phyloP scores from a whole-genome alignment of 2,888 invertebrate genomes.

The Uloborus plumipes region DNA sequence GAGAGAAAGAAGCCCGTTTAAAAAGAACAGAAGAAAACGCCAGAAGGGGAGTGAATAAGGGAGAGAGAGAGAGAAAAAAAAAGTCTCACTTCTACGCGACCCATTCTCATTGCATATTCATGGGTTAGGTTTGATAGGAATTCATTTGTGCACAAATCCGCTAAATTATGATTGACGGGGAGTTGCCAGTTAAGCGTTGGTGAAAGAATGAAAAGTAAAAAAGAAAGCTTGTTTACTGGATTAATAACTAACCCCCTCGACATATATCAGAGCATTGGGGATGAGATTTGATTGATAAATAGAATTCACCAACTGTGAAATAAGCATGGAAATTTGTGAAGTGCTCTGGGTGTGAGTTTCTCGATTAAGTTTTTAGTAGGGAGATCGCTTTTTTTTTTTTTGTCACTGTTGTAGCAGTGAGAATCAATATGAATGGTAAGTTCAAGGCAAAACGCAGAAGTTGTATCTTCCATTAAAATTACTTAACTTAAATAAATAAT shows the following conservation, averaged over 20 bases:
- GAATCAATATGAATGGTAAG: too few species aligned
- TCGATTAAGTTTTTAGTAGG: too few species aligned
- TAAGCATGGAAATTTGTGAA: constrained; percentile 40
- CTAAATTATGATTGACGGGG: constrained; percentile 61
- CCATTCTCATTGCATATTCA: constrained; percentile 60
- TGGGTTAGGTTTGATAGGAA: constrained; percentile 32
- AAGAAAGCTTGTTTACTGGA: constrained; percentile 49
- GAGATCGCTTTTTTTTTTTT: too few species aligned
- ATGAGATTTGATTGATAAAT: constrained; percentile 13
- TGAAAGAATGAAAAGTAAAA: constrained; percentile 22
- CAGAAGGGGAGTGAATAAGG: constrained; percentile 5
- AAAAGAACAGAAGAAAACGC: constrained; percentile 39
- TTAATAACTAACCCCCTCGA: constrained; percentile 32
- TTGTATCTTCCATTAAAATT: too few species aligned
- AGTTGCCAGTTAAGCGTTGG: constrained; percentile 8
- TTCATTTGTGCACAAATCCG: constrained; percentile 55
- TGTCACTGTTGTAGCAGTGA: too few species aligned
- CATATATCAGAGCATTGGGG: neutral
- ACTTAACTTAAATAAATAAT: too few species aligned
- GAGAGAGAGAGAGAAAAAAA: constrained; percentile 13
- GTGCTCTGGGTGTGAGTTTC: neutral
- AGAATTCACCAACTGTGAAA: constrained; percentile 26
- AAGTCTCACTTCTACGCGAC: constrained; percentile 9
- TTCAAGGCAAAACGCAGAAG: too few species aligned
- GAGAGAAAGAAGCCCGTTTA: constrained; percentile 41